Evolutionary conservation across 2,888 invertebrate species (phyloP).

Genomic region (Calliopum simillimum): DNA sequence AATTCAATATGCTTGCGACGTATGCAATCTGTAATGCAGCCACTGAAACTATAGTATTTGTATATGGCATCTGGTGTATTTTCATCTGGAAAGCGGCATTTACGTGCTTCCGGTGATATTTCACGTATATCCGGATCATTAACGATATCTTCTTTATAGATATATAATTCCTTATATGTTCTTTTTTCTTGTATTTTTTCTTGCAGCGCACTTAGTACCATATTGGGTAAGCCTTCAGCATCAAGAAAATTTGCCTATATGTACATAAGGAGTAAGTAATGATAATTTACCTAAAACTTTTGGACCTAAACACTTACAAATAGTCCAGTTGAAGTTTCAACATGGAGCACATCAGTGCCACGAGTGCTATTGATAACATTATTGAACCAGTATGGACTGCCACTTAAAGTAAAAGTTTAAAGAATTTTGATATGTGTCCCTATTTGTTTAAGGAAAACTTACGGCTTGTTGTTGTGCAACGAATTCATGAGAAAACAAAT

Average conservation of each 20-base stretch:
- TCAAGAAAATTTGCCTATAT: conserved; percentile 23
- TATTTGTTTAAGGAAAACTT: conserved; percentile 30
- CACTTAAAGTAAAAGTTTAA: conserved; percentile 38
- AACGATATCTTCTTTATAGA: conserved; percentile 72
- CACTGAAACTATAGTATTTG: conserved; percentile 77
- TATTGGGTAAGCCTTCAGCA: conserved; percentile 18
- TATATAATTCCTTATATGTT: conserved; percentile 51
- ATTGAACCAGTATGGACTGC: conserved; percentile 57
- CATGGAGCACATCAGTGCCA: conserved; percentile 35
- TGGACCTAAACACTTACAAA: conserved; percentile 2
- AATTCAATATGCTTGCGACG: conserved; percentile 71
- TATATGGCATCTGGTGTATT: conserved; percentile 70
- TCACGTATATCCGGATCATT: conserved; percentile 75
- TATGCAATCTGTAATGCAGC: conserved; percentile 77
- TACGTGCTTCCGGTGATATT: conserved; percentile 72
- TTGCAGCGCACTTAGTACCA: conserved; percentile 6
- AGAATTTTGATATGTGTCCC: background rate
- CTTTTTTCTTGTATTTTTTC: conserved; percentile 1
- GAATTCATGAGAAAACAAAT: conserved; percentile 74
- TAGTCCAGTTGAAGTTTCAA: conserved; percentile 21
- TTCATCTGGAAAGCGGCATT: conserved; percentile 79
- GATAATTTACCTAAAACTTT: background rate
- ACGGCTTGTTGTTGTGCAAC: conserved; percentile 70
- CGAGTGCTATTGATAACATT: conserved; percentile 48
- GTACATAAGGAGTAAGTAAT: background rate